Evolutionary conservation across 2,888 invertebrate species (phyloP).

Genomic region (Thera obeliscata): DNA sequence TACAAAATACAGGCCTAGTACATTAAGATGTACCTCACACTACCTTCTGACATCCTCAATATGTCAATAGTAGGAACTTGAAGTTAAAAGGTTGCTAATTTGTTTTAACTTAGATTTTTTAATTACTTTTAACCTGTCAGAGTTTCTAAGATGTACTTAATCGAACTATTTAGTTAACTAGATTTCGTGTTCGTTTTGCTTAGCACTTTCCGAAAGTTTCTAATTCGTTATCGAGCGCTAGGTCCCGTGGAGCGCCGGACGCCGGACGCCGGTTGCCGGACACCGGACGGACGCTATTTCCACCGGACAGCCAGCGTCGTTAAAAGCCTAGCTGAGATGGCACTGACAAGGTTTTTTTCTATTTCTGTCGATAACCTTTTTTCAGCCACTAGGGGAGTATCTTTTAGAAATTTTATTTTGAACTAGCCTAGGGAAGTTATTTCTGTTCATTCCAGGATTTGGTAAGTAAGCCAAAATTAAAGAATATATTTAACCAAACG

Average conservation of each 20-base stretch:
- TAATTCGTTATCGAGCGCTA: not conserved
- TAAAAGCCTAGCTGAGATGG: slow-evolving; percentile 18
- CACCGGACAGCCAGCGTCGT: slow-evolving; percentile 3
- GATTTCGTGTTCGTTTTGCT: not conserved
- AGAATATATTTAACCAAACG: not conserved
- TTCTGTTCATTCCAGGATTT: no score
- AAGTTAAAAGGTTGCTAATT: no score
- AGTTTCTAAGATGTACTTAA: no score
- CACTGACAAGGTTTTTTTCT: slow-evolving; percentile 19
- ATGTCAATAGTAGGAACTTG: no score
- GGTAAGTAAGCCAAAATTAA: no score
- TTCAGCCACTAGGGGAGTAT: not conserved
- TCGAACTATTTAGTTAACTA: not conserved
- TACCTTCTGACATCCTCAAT: no score
- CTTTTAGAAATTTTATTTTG: not conserved
- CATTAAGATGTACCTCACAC: no score
- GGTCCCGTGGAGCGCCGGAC: not conserved
- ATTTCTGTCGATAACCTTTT: slow-evolving; percentile 18
- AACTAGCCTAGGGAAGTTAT: not conserved
- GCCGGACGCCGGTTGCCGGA: slow-evolving; percentile 4
- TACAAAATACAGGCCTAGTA: no score
- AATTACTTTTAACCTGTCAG: no score
- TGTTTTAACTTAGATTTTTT: no score
- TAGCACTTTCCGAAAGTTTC: not conserved
- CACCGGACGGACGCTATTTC: slow-evolving; percentile 18